Conservation (phyloP, 2,888 invertebrate species). For the Hirtodrosophila duncani region DNA sequence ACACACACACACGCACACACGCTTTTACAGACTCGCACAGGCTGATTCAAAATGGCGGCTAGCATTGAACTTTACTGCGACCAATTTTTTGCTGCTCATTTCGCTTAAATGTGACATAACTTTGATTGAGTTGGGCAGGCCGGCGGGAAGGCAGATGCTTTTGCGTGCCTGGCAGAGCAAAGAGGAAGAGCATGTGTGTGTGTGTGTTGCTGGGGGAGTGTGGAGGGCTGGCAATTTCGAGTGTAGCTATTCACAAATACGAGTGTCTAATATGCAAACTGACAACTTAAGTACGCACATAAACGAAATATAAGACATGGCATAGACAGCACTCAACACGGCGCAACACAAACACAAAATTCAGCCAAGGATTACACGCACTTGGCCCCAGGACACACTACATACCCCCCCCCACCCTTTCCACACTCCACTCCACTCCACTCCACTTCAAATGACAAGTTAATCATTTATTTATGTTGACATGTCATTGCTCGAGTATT, state of each 20-base stretch:
- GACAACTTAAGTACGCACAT: slow-evolving; percentile 66
- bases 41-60: slow-evolving; percentile 5
- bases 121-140: slow-evolving; percentile 52
- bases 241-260: slow-evolving; percentile 28
- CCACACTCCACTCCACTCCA: slow-evolving; percentile 15
- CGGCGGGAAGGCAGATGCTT: not conserved
- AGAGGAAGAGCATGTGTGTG: slow-evolving; percentile 1
- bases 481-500: slow-evolving; percentile 71
- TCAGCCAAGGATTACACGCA: slow-evolving; percentile 19
- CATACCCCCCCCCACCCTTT: slow-evolving; percentile 4
- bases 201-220: not conserved
- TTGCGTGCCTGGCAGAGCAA: not conserved
- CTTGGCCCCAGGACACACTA: slow-evolving; percentile 1
- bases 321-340: slow-evolving; percentile 36
- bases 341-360: slow-evolving; percentile 13
- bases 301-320: slow-evolving; percentile 47
- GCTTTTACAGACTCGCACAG: not conserved
- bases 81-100: slow-evolving; percentile 11
- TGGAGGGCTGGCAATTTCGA: not conserved
- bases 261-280: slow-evolving; percentile 57
- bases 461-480: slow-evolving; percentile 69
- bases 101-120: slow-evolving; percentile 50
- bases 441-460: slow-evolving; percentile 52
- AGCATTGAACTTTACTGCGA: slow-evolving; percentile 31
- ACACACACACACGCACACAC: slow-evolving; percentile 1